These are phyloP conservation scores for Gasterosteus aculeatus DNA, from an alignment of 2,113 vertebrate genomes.

Conservation along the genomic window DNA sequence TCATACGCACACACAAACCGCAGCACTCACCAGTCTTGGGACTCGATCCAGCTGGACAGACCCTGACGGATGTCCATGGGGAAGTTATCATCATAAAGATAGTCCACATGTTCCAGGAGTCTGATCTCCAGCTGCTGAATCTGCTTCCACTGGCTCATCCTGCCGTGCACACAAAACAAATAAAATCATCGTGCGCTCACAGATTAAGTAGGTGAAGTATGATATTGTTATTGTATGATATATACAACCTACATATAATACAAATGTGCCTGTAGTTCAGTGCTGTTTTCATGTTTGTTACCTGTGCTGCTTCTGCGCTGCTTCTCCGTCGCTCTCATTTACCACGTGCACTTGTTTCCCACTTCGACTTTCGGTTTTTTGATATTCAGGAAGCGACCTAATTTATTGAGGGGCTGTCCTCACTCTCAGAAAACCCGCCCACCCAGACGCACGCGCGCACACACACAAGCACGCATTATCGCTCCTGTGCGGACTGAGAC, in stretches of 20 bases:
- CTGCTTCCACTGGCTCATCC: slow-evolving; percentile 97
- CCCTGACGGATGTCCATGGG: slow-evolving; percentile 96
- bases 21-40: slow-evolving; percentile 90
- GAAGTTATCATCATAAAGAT: slow-evolving; percentile 96
- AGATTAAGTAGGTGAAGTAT: not conserved
- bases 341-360: slow-evolving; percentile 47
- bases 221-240: not conserved
- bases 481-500: not conserved
- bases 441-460: not conserved
- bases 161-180: slow-evolving; percentile 40
- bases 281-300: not conserved
- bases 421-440: slow-evolving; percentile 6
- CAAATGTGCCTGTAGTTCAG: not conserved
- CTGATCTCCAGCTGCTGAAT: slow-evolving; percentile 95
- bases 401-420: slow-evolving; percentile 9
- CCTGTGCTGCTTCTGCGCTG: slow-evolving; percentile 26
- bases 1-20: not conserved
- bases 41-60: slow-evolving; percentile 93
- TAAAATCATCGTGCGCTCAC: not conserved
- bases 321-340: not conserved
- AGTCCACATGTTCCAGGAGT: slow-evolving; percentile 96
- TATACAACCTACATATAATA: not conserved
- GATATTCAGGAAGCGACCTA: slow-evolving; percentile 36
- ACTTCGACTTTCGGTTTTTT: slow-evolving; percentile 57
- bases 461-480: not conserved